Conservation (phyloP, 2,797 vertebrate genomes). For the Lepidocolaptes lacrymiger region DNA sequence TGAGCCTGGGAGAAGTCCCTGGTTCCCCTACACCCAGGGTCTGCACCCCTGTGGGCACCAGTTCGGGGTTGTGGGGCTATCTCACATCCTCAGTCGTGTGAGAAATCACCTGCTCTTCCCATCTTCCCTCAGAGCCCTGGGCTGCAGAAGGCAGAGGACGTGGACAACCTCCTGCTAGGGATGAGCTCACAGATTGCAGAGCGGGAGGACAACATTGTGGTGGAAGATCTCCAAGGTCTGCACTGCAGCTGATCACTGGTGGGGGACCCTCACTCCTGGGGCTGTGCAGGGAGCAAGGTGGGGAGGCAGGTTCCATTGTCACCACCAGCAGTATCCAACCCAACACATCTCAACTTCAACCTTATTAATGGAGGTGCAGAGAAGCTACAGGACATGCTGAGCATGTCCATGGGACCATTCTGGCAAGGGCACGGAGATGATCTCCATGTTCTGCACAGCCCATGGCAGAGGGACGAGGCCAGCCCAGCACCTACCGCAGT, state of each 20-base stretch:
- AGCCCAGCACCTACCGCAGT: not conserved
- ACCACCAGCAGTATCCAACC: not conserved
- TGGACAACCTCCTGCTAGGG: conserved; percentile 90
- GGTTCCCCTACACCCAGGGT: rapidly evolving
- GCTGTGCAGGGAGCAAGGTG: not conserved
- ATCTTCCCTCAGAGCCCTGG: conserved; percentile 77
- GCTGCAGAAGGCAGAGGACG: conserved; percentile 73
- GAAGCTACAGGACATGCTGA: not conserved
- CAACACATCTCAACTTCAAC: rapidly evolving
- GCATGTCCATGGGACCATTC: rapidly evolving
- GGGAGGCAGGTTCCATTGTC: not conserved
- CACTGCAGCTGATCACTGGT: rapidly evolving
- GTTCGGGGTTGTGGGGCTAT: not conserved
- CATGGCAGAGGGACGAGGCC: not conserved
- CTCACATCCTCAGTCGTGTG: rapidly evolving
- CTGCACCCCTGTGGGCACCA: not conserved
- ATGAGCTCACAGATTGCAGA: conserved; percentile 96
- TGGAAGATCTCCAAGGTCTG: conserved; percentile 93
- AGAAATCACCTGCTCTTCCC: not conserved
- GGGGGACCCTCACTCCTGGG: not conserved
- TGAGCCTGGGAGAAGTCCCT: not conserved
- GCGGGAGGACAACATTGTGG: conserved; percentile 86
- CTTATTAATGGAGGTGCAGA: not conserved
- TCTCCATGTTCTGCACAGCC: not conserved
- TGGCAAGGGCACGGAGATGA: not conserved